phyloP scores from a whole-genome alignment of 2,113 vertebrate genomes.

The Dasyornis broadbenti region DNA sequence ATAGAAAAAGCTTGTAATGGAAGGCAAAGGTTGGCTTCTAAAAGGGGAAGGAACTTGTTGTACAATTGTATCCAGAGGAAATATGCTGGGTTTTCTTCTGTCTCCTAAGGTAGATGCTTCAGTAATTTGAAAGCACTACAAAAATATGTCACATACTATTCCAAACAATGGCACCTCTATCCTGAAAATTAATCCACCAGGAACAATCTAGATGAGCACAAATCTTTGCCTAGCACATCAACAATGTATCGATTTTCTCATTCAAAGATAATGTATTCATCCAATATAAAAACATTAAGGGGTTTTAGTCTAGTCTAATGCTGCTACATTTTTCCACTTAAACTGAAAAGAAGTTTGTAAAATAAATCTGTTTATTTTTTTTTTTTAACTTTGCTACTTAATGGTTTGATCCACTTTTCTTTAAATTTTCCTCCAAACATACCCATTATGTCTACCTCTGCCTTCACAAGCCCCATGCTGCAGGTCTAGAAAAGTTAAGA shows the following conservation, averaged over 20 bases:
- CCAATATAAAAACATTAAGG: background rate
- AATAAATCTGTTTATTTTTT: background rate
- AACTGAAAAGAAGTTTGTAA: background rate
- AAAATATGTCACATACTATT: background rate
- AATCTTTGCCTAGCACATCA: background rate
- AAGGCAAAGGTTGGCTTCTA: background rate
- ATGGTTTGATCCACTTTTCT: background rate
- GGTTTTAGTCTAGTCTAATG: background rate
- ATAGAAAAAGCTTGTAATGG: background rate
- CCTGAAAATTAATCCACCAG: background rate
- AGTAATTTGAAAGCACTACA: slow-evolving; percentile 16
- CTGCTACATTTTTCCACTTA: background rate
- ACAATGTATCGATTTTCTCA: background rate
- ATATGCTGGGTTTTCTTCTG: background rate
- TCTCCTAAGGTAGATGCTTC: background rate
- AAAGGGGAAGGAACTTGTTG: background rate
- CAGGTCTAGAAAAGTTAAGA: background rate
- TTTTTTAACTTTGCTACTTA: background rate
- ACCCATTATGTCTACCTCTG: background rate
- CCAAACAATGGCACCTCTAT: background rate
- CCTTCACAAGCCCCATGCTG: background rate
- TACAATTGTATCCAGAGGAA: background rate
- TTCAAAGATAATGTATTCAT: background rate
- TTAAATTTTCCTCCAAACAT: background rate
- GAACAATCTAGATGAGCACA: background rate